Percentiles rank a stretch among this genome's conserved stretches.
These are phyloP conservation scores for Leptarthrus brevirostris DNA, from an alignment of 2,888 invertebrate species.

Conservation along the genomic window DNA sequence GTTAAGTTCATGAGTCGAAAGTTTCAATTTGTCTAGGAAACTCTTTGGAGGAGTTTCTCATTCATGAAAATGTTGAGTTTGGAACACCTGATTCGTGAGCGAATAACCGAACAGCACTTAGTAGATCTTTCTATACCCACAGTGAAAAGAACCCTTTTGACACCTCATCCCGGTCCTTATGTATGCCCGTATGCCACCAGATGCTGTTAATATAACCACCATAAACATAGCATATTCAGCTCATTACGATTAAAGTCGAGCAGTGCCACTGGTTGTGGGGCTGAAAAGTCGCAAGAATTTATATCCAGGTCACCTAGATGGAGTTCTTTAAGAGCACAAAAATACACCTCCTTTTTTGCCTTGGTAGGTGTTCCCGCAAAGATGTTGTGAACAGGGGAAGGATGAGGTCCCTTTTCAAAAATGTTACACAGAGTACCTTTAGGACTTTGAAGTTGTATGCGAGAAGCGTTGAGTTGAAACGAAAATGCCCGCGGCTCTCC, in stretches of 20 bases:
- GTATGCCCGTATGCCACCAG: not conserved
- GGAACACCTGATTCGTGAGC: slow-evolving; percentile 11
- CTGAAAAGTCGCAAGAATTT: slow-evolving; percentile 17
- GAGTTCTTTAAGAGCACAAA: slow-evolving; percentile 18
- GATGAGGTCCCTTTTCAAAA: not conserved
- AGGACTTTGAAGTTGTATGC: not conserved
- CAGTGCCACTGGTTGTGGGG: not conserved
- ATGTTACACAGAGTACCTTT: not conserved
- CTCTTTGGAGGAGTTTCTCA: not conserved
- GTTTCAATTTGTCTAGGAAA: not conserved
- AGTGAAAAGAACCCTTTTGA: not conserved
- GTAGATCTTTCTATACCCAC: not conserved
- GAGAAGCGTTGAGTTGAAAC: slow-evolving; percentile 19
- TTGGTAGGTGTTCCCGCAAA: not conserved
- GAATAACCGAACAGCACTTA: not conserved
- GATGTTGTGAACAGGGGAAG: not conserved
- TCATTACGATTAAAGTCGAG: slow-evolving; percentile 16
- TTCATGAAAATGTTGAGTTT: not conserved
- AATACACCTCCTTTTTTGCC: not conserved
- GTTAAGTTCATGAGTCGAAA: slow-evolving; percentile 26
- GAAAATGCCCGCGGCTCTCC: slow-evolving; percentile 15
- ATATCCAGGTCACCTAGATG: slow-evolving; percentile 41
- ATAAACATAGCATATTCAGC: slow-evolving; percentile 2
- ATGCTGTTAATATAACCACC: not conserved
- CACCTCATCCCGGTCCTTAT: not conserved